Evolutionary conservation across 2,888 invertebrate species (phyloP), one percentile per base, ranked within the genome.

Genomic region (Drosophila eohydei): DNA sequence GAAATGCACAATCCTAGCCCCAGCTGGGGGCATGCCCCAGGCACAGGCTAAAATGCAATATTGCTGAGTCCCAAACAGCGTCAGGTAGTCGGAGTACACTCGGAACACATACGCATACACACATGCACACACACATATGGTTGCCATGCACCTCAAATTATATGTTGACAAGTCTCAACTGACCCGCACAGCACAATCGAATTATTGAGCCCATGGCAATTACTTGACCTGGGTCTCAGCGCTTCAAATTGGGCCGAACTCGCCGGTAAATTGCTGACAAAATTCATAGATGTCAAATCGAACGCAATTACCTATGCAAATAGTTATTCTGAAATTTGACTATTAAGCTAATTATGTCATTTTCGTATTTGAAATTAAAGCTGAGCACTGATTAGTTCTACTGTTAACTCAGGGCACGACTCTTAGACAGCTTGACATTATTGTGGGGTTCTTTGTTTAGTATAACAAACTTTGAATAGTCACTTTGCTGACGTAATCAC

Each of bases 181-280:
- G 44, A 58, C 34, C 52, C 36, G 11, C 26, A 12, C 30, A 14
- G 7, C 50, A 38, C 52, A 78, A 78, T 78, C 48, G 38, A 62
- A 66, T 78, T 71, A 74, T 74, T 57, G 61, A 52, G 44, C 67
- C 16, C 48, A 28, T 28, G 48, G 55, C 64, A 62, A 64, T 71
- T 68, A 65, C 58, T 62, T 71, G 56, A 65, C 50, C 58, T 34
- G 21, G 7, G 26, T 16, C 21, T 12, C 61, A n/a, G n/a, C 46
- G 32, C 38, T 11, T 52, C 57, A 14, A 58, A 48, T 56, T 59
- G 55, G 38, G 41, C 52, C 16, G 56, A 12, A 16, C 34, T 9
- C 16, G 12, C 58, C 12, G 38, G 3, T 9, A 54, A 40, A 38
- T 54, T 40, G 40, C 54, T n/a, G 40, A 16, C 54, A 30, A 54